These are phyloP conservation scores for Catamblyrhynchus diadema DNA, from an alignment of 2,797 vertebrate species.

Conservation along the genomic window DNA sequence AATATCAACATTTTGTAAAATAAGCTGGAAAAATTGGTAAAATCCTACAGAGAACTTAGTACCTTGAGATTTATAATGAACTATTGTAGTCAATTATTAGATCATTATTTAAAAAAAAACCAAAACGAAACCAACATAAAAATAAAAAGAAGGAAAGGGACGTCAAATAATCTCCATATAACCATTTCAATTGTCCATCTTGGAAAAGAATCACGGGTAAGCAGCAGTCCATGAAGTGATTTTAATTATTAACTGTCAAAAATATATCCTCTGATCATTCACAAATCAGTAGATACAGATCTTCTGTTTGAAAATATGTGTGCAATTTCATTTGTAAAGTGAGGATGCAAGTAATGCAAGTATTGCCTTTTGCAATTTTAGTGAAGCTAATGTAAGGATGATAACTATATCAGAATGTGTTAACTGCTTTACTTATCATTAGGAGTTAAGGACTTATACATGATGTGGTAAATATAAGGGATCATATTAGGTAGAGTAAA, in stretches of 20 bases:
- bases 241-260: not conserved
- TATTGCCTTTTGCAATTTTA: not conserved
- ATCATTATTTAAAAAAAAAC: not conserved
- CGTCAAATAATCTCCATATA: not conserved
- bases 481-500: not conserved
- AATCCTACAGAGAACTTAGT: not conserved
- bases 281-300: not conserved
- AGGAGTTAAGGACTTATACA: not conserved
- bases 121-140: not conserved
- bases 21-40: not conserved
- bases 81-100: not conserved
- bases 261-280: not conserved
- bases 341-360: not conserved
- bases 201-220: not conserved
- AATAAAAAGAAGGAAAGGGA: not conserved
- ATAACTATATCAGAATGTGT: not conserved
- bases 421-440: not conserved
- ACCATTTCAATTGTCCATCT: not conserved
- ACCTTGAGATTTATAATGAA: not conserved
- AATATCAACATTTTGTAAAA: not conserved
- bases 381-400: not conserved
- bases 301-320: not conserved
- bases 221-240: not conserved
- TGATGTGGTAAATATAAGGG: rapidly evolving
- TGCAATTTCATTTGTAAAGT: not conserved